Evolutionary conservation across 2,797 vertebrate genomes (phyloP), one percentile per base, ranked within the genome.

Genomic region (Hemitrygon akajei): DNA sequence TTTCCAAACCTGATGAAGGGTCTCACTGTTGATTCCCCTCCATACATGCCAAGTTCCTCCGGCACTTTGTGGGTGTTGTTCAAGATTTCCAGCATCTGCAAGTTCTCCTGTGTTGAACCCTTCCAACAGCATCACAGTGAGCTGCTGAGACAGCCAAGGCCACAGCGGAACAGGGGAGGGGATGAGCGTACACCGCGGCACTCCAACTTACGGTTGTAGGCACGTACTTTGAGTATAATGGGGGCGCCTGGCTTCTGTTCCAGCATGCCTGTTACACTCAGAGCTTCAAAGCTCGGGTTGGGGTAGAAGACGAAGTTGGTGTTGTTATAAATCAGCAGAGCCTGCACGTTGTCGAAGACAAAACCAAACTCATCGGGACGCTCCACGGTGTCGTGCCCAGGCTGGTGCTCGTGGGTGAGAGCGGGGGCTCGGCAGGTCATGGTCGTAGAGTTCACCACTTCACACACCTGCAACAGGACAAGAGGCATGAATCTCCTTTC

Each of bases 271-370:
- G 95, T 97, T 0, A 97, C 95, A 96, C 98, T 99, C 94, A 99
- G 97, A 0, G 98, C 97, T 40, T 99, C 99, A 6, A 99, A 99
- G 10, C 97, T 98, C 0, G 99, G 99, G 95, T 99, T 98, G 25
- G 99, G 98, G 95, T 99, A 99, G 96, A 99, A 99, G 94, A 98
- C 97, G 95, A 99, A 99, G 96, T 98, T 99, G 95, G 99, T 99
- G 96, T 98, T 98, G 2, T 99, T 99, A 96, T 98, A 99, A 95
- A 98, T 96, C 93, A 99, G 97, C 95, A 99, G 96, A 7, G 98
- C 96, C 95, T 99, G 98, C 75, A 99, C 98, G 2, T 99, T 99
- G 97, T 99, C 99, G 95, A 99, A 99, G 96, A 99, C 97, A 94
- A 99, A 99, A 0, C 99, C 99, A 3, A 99, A 98, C 96, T 99